A percentile compares a stretch with the other conserved stretches of the same genome.
Evolutionary conservation across 1,140 invertebrate species (phyloP).

Genomic region (Drosophila setifemur): DNA sequence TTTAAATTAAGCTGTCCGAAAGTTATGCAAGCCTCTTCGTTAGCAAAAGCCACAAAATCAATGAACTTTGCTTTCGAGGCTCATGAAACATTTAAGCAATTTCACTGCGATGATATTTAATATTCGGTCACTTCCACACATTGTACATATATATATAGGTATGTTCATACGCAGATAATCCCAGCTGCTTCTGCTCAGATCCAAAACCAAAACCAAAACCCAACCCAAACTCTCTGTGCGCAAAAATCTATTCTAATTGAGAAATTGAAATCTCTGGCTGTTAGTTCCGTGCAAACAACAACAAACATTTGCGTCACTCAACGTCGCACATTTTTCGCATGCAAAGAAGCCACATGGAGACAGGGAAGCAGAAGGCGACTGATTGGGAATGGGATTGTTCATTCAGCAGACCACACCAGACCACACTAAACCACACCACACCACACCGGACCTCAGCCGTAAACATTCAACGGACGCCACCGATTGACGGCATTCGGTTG

Average conservation of each 20-base stretch:
- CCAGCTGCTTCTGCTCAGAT: background rate
- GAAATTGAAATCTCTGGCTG: conserved; percentile 42
- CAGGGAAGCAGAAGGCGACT: background rate
- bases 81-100: conserved; percentile 9
- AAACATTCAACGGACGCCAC: conserved; percentile 33
- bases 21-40: conserved; percentile 12
- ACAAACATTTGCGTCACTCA: conserved; percentile 34
- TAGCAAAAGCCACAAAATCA: background rate
- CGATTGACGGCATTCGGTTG: conserved; percentile 27
- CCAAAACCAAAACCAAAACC: too few species aligned
- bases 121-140: conserved; percentile 19
- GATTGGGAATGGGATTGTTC: conserved; percentile 9
- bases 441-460: too few species aligned
- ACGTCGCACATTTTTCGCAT: conserved; percentile 33
- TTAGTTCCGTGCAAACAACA: conserved; percentile 11
- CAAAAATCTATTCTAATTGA: conserved; percentile 37
- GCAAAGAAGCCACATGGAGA: conserved; percentile 41
- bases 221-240: background rate
- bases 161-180: conserved; percentile 7
- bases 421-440: too few species aligned
- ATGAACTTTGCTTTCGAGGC: conserved; percentile 1
- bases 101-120: conserved; percentile 3
- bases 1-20: background rate
- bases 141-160: too few species aligned
- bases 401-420: conserved; percentile 28